Conservation (phyloP, 2,113 vertebrate species). For the Aphyosemion australe region DNA sequence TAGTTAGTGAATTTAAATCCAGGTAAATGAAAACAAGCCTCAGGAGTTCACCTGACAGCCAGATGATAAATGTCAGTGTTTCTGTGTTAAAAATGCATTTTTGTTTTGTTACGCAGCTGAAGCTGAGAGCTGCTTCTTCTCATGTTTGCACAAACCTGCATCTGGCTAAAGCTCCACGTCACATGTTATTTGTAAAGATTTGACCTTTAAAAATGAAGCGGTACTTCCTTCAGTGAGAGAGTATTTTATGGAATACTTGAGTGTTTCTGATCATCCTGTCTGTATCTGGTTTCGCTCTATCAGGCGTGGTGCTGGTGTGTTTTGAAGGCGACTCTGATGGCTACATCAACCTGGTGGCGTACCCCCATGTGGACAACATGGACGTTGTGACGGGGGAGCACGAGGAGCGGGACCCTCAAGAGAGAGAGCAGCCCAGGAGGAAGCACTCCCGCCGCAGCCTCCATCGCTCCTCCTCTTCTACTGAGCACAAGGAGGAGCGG, state of each 20-base stretch:
- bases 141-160: too few relatives aligned
- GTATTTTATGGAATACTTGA: not conserved
- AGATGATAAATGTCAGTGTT: too few relatives aligned
- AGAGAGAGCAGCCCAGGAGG: slow-evolving; percentile 93
- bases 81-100: too few relatives aligned
- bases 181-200: too few relatives aligned
- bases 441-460: slow-evolving; percentile 96
- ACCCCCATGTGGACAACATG: slow-evolving; percentile 87
- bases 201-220: too few relatives aligned
- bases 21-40: too few relatives aligned
- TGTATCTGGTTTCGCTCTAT: not conserved
- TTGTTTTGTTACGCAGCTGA: too few relatives aligned
- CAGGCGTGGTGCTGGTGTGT: slow-evolving; percentile 95
- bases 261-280: not conserved
- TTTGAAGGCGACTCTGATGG: slow-evolving; percentile 95
- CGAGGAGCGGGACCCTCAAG: slow-evolving; percentile 83
- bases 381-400: slow-evolving; percentile 83
- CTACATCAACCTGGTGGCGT: slow-evolving; percentile 97
- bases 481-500: slow-evolving; percentile 91
- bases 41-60: too few relatives aligned
- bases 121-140: too few relatives aligned
- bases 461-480: slow-evolving; percentile 84
- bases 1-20: too few relatives aligned
- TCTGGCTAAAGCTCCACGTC: too few relatives aligned
- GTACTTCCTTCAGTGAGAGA: not conserved